Conservation (phyloP, 92 coral and sea anemone species). For the Meandrina meandrites region DNA sequence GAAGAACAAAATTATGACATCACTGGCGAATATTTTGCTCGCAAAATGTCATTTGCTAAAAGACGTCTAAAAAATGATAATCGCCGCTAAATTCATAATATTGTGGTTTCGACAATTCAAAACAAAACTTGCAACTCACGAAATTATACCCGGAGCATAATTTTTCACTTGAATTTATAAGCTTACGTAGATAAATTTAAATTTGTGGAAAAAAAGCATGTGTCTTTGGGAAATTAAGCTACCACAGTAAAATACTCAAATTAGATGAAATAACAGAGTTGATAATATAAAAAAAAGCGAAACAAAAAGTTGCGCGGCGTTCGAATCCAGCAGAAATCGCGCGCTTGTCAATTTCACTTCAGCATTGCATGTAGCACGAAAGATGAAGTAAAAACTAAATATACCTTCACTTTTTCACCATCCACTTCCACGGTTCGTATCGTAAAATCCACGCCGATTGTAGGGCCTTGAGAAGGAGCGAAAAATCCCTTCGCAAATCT, state of each 20-base stretch:
- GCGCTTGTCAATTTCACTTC: background rate
- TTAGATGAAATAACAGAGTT: background rate
- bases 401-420: constrained; percentile 94
- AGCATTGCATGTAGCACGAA: background rate
- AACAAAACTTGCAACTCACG: constrained; percentile 15
- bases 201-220: background rate
- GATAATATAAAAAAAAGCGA: background rate
- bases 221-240: background rate
- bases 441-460: constrained; percentile 98
- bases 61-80: background rate
- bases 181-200: background rate
- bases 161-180: background rate
- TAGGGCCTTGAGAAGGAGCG: constrained; percentile 93
- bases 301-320: background rate
- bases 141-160: background rate
- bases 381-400: background rate
- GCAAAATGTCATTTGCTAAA: background rate
- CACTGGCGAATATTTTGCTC: background rate
- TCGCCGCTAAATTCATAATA: constrained; percentile 8
- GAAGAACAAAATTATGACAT: background rate
- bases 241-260: background rate
- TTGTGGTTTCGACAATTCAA: constrained; percentile 19
- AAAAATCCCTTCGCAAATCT: constrained; percentile 95
- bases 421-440: constrained; percentile 95
- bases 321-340: constrained; percentile 5